Percentiles rank a stretch among this genome's conserved stretches.
Evolutionary conservation across 2,888 invertebrate species (phyloP).

Genomic region (Xanthorhoe spadicearia): DNA sequence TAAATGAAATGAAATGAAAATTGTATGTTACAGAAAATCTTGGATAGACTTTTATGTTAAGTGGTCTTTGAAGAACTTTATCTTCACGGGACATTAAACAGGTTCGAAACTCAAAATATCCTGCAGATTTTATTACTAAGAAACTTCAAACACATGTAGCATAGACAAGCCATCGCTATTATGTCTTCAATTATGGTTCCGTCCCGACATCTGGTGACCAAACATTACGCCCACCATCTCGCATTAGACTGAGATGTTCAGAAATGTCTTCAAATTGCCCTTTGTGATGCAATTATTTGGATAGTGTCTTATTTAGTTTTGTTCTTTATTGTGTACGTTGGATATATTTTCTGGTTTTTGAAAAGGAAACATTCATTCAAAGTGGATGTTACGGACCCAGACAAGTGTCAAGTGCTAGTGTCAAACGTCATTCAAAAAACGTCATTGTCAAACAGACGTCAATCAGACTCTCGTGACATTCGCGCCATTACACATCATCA

Average conservation of each 20-base stretch:
- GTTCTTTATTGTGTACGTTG: background rate
- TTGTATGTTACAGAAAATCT: no score
- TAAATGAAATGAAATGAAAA: no score
- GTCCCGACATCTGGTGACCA: slow-evolving; percentile 59
- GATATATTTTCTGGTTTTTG: background rate
- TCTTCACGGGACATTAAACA: no score
- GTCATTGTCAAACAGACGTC: no score
- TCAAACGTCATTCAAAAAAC: no score
- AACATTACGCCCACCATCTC: slow-evolving; percentile 50
- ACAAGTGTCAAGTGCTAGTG: no score
- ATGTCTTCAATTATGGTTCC: background rate
- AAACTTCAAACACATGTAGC: background rate
- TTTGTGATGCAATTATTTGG: slow-evolving; percentile 26
- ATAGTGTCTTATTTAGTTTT: slow-evolving; percentile 1
- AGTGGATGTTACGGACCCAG: no score
- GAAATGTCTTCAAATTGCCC: slow-evolving; percentile 14
- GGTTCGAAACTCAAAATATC: background rate
- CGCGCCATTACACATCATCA: no score
- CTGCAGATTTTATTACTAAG: background rate
- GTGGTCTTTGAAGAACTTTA: no score
- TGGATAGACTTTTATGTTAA: no score
- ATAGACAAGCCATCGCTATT: background rate
- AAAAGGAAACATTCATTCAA: no score
- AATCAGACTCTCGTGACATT: no score
- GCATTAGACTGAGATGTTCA: slow-evolving; percentile 18